Evolutionary conservation across 1,140 invertebrate genomes (phyloP), one percentile per base, ranked within the genome.

Genomic region (Drosophila willistoni): DNA sequence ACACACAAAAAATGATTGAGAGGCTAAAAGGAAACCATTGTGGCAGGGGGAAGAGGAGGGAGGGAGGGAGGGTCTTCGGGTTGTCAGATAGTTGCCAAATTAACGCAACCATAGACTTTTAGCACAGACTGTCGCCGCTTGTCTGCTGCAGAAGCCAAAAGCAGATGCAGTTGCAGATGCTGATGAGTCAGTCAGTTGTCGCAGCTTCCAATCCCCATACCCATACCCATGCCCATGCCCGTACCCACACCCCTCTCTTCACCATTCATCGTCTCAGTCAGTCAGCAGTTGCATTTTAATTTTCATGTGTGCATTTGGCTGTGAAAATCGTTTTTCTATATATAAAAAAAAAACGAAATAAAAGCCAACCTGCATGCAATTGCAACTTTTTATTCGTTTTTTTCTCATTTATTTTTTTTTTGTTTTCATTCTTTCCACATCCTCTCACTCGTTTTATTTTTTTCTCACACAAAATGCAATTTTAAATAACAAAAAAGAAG

Each of bases 291-390:
- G 74, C 70, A 77, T 79, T 75, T 83, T 68, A 61, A 83, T 84
- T 73, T 83, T 76, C 71, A 81, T 81, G 60, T 86, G 78, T 85
- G 81, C 81, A 85, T 86, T 86, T 81, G 82, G 66, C 82, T 69
- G 82, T 76, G 75, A 69, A 81, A 86, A 87, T 73, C 66, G 81
- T 56, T 71, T 83, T 83, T 70, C 76, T 71, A 79, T 83, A 71
- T 69, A 7, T 36, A 25, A 34, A 56, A 47, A 77, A 70, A 65
- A 71, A 29, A 56, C 3, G 0, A 19, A n/a, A 64, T 51, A 51
- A 51, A 51, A 51, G 44, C 44, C 44, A 51, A 51, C 44, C 44
- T 51, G 44, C 44, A 47, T 70, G 60, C 55, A 65, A 65, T 71
- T 74, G 61, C 14, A 25, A 7, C 39, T n/a, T 47, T 60, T 41